Percentiles rank a stretch among this genome's conserved stretches.
phyloP scores from a whole-genome alignment of 2,797 vertebrate genomes.

The Epinephelus awoara region DNA sequence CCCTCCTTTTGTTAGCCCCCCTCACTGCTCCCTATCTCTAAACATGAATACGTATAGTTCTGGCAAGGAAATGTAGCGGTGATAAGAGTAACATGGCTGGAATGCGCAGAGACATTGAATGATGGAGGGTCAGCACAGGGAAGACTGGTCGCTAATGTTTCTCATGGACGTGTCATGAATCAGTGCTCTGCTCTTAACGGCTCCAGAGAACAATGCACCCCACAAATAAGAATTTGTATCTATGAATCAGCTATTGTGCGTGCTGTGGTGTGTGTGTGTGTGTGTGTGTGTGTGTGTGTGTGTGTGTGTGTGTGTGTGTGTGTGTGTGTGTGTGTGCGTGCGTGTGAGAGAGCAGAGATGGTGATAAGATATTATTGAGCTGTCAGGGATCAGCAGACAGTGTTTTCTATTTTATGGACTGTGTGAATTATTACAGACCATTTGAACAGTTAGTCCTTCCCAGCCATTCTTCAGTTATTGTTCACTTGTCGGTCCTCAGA shows the following conservation, averaged over 20 bases:
- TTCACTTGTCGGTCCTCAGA: neutral
- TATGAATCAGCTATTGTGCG: slow-evolving; percentile 36
- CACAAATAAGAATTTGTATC: slow-evolving; percentile 37
- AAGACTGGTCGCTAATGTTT: slow-evolving; percentile 45
- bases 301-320: neutral
- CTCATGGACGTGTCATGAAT: slow-evolving; percentile 54
- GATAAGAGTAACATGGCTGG: slow-evolving; percentile 54
- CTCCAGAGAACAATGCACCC: slow-evolving; percentile 23
- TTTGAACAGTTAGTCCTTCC: slow-evolving; percentile 23
- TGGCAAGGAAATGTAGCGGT: slow-evolving; percentile 54
- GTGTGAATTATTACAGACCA: slow-evolving; percentile 32
- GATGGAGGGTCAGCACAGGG: slow-evolving; percentile 49
- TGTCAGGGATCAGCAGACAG: slow-evolving; percentile 50
- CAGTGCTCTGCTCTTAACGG: slow-evolving; percentile 28
- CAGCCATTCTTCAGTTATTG: slow-evolving; percentile 6
- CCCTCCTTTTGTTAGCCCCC: slow-evolving; percentile 50
- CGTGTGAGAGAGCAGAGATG: slow-evolving; percentile 11
- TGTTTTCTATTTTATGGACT: slow-evolving; percentile 40
- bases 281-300: slow-evolving; percentile 24
- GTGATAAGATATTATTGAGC: slow-evolving; percentile 63
- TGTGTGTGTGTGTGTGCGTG: slow-evolving; percentile 29
- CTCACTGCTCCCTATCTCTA: slow-evolving; percentile 34
- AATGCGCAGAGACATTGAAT: slow-evolving; percentile 48
- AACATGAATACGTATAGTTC: slow-evolving; percentile 50
- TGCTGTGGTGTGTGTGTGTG: neutral